A percentile compares a stretch with the other conserved stretches of the same genome.
Conservation (phyloP, 2,113 vertebrate species). For the Asarcornis scutulata region DNA sequence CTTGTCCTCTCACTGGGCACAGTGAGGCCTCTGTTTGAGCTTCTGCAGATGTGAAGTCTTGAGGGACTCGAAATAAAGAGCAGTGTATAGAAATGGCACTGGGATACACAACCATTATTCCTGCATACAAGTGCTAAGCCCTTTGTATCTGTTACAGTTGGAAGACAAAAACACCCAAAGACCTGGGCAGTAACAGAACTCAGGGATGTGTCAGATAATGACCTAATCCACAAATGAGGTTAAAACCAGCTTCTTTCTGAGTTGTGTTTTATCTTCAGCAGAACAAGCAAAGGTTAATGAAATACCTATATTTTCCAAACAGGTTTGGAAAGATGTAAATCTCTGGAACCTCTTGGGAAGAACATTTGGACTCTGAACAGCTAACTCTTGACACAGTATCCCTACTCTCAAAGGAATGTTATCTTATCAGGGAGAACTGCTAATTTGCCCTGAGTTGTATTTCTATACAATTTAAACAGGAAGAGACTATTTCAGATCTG, state of each 20-base stretch:
- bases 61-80: background rate
- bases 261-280: background rate
- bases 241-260: background rate
- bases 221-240: background rate
- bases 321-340: background rate
- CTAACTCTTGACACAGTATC: background rate
- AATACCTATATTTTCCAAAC: background rate
- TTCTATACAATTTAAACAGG: slow-evolving; percentile 43
- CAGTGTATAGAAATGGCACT: background rate
- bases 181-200: background rate
- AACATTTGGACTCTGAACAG: background rate
- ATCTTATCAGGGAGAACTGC: slow-evolving; percentile 38
- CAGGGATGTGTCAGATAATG: background rate
- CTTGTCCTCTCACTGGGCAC: background rate
- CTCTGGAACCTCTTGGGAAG: background rate
- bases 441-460: slow-evolving; percentile 35
- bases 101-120: background rate
- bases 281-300: background rate
- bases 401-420: background rate
- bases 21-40: background rate
- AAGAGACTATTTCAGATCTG: slow-evolving; percentile 20
- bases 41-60: background rate
- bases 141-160: background rate
- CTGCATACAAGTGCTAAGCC: background rate
- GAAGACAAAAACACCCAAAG: background rate